Base-by-base conservation (phyloP, 2,888 invertebrate genomes). In the Drosophila neonasuta region DNA sequence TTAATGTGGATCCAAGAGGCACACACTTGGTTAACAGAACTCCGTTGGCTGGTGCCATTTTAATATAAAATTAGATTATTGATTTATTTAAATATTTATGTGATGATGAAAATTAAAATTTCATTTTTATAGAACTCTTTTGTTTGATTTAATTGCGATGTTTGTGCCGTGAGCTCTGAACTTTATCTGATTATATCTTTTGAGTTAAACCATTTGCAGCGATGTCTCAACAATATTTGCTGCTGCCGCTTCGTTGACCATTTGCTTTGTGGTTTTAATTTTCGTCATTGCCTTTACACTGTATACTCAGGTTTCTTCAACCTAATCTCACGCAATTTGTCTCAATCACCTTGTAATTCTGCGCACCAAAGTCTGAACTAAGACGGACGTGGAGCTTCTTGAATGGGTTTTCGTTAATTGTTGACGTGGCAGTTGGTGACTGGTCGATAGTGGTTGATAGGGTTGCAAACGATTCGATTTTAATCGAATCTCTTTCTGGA, bases 1-100 rank as follows among this genome's bases (percentile, higher is more conserved):
- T 84, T 58, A 90, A 86, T 44, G 72, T 82, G 3, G 85, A 77
- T 41, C 88, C 83, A 50, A 90, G 87, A 11, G 90, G 79, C 63
- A 90, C 88, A 77, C 87, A 90, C 71, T 90, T 90, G 17, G 90
- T 84, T 60, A 90, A 79, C 55, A 90, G 85, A 72, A 91, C 88
- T 69, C 89, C 64, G 60, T 87, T 77, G 11, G 73, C 62, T 48
- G 86, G 66, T 61, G 87, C 70, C 88, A 89, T 89, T 55, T 44
- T 46, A 13, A 29, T 55, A 56, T 54, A 48, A 42, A 32, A 41
- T 66, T 42, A 11, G 39, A 34, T 51, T 50, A 55, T 20, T 46
- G 34, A 50, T 51, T 50, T 42, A 24, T 24, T 24, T 24, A 6
- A 24, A 44, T 51, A 46, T 49, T 36, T 11, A 50, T 29, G 41